A percentile compares a stretch with the other conserved stretches of the same genome.
Evolutionary conservation across 2,797 vertebrate species (phyloP).

Genomic region (Micropoecilia bifurca): DNA sequence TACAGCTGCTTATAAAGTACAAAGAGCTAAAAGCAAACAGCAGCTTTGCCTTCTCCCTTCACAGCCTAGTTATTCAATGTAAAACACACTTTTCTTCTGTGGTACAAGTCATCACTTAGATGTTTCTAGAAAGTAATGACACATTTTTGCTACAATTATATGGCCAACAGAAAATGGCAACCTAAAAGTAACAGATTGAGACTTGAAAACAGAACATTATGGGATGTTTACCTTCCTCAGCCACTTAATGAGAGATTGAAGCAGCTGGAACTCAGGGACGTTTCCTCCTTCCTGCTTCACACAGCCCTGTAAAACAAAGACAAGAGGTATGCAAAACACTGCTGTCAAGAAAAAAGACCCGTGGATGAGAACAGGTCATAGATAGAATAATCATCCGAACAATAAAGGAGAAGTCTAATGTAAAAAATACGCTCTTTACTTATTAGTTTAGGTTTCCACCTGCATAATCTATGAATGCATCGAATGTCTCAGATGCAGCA

Average conservation of each 20-base stretch:
- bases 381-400: not conserved
- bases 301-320: slow-evolving; percentile 53
- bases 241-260: slow-evolving; percentile 52
- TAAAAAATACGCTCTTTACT: not conserved
- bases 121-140: not conserved
- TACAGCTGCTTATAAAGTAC: too few species aligned
- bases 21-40: not conserved
- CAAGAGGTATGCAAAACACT: not conserved
- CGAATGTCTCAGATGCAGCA: slow-evolving; percentile 24
- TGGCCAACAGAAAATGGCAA: not conserved
- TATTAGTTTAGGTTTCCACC: not conserved
- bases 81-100: not conserved
- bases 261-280: slow-evolving; percentile 55
- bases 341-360: not conserved
- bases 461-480: not conserved
- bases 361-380: not conserved
- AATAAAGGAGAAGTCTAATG: not conserved
- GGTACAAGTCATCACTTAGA: slow-evolving; percentile 8
- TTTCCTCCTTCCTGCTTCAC: slow-evolving; percentile 52
- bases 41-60: not conserved
- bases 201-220: not conserved
- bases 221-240: slow-evolving; percentile 56
- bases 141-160: slow-evolving; percentile 4
- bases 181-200: not conserved
- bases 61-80: not conserved